A percentile compares a stretch with the other conserved stretches of the same genome.
These are phyloP conservation scores for Macquaria australasica DNA, from an alignment of 2,113 vertebrate species.

Conservation along the genomic window DNA sequence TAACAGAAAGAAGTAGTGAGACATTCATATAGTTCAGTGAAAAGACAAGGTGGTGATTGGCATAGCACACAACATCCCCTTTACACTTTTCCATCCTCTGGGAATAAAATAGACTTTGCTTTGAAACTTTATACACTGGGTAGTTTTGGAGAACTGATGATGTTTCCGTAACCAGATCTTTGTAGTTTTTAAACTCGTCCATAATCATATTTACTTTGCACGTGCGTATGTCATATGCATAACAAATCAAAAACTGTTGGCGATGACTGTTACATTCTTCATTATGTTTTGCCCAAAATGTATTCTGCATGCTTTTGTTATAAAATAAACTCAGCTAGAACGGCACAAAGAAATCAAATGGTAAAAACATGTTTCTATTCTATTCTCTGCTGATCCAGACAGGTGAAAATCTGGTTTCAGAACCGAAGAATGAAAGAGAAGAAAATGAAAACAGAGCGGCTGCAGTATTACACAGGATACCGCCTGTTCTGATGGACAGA, in stretches of 20 bases:
- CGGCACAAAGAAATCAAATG: neutral
- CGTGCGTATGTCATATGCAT: neutral
- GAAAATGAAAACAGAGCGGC: constrained; percentile 93
- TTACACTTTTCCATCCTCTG: neutral
- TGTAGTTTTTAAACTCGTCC: neutral
- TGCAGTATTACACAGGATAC: constrained; percentile 92
- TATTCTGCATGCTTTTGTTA: neutral
- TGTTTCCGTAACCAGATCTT: neutral
- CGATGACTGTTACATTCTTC: neutral
- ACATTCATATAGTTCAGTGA: neutral
- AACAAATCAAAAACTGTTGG: neutral
- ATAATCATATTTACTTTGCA: neutral
- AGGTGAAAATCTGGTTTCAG: constrained; percentile 98
- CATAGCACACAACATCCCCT: neutral
- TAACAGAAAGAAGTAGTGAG: neutral
- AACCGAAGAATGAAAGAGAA: constrained; percentile 98
- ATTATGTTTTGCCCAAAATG: neutral
- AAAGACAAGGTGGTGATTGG: neutral
- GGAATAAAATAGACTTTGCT: neutral
- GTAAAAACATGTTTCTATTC: neutral
- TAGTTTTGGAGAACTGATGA: neutral
- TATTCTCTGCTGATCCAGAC: constrained; percentile 65
- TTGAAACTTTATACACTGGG: neutral
- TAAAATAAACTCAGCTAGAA: neutral
- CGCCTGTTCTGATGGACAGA: constrained; percentile 78